Evolutionary conservation across 2,888 invertebrate genomes (phyloP).

Genomic region (Germaria angustata): DNA sequence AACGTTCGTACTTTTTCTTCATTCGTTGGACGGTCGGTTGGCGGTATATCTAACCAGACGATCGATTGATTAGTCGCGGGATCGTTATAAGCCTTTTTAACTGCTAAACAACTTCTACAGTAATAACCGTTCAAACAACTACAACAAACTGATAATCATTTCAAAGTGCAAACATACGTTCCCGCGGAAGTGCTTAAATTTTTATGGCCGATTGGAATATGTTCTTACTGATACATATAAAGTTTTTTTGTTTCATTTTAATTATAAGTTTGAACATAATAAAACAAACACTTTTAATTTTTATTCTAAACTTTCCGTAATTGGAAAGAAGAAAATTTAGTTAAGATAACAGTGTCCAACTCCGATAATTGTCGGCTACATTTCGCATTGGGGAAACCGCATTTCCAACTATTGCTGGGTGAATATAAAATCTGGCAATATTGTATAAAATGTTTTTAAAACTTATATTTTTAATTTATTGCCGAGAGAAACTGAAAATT

Average conservation of each 20-base stretch:
- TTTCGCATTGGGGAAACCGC: no score
- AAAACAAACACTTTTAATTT: conserved; percentile 23
- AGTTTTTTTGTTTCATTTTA: conserved; percentile 19
- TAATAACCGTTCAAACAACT: conserved; percentile 1
- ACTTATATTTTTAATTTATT: no score
- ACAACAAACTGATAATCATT: conserved; percentile 44
- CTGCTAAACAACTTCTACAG: conserved; percentile 46
- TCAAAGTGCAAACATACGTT: conserved; percentile 31
- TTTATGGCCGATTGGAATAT: conserved; percentile 13
- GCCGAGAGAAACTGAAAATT: no score
- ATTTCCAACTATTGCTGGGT: no score
- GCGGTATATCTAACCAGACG: neutral
- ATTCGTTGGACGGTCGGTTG: neutral
- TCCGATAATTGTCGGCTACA: no score
- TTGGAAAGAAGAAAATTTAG: neutral
- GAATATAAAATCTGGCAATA: no score
- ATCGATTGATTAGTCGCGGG: conserved; percentile 23
- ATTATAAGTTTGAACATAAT: conserved; percentile 48
- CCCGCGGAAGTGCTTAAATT: neutral
- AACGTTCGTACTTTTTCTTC: neutral
- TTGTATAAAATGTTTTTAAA: no score
- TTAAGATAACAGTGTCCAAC: no score
- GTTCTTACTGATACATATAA: conserved; percentile 2
- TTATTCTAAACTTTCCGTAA: neutral
- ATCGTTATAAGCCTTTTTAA: conserved; percentile 65